These are phyloP conservation scores for Thalassarche chlororhynchos DNA, from an alignment of 2,113 vertebrate species.

Conservation along the genomic window DNA sequence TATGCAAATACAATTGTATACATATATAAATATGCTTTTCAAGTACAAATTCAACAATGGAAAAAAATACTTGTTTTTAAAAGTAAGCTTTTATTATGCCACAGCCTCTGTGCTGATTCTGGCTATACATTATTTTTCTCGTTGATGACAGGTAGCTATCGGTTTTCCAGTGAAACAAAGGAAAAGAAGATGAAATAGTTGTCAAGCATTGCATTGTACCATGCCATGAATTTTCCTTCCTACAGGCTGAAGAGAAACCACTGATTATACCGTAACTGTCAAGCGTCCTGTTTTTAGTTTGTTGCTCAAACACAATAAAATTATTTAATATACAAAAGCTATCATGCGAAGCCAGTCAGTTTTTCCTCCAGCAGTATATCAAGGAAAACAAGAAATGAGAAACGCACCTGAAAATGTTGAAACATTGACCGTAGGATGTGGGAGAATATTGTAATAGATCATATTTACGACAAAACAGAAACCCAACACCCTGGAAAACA, in stretches of 20 bases:
- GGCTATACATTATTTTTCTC: background rate
- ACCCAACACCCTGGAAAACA: constrained; percentile 66
- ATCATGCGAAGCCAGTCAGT: constrained; percentile 9
- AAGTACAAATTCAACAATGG: background rate
- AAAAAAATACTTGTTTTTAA: background rate
- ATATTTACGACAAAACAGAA: constrained; percentile 75
- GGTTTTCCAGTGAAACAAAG: constrained; percentile 52
- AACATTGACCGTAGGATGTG: constrained; percentile 44
- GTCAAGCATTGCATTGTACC: background rate
- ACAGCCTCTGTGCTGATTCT: background rate
- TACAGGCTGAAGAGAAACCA: constrained; percentile 1
- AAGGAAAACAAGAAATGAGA: constrained; percentile 63
- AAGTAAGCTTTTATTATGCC: background rate
- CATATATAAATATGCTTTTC: background rate
- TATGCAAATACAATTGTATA: background rate
- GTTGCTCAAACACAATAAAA: constrained; percentile 71
- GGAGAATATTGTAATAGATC: constrained; percentile 51
- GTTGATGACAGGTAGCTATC: constrained; percentile 31
- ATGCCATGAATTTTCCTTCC: constrained; percentile 5
- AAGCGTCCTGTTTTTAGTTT: constrained; percentile 65
- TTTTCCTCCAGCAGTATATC: constrained; percentile 39
- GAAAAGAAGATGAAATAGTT: constrained; percentile 25
- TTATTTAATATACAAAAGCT: constrained; percentile 71
- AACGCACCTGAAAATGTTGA: constrained; percentile 64
- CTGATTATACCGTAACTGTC: constrained; percentile 20